Percentiles rank a stretch among this genome's conserved stretches.
phyloP scores from a whole-genome alignment of 2,113 vertebrate genomes.

The Platycercus adscitus region DNA sequence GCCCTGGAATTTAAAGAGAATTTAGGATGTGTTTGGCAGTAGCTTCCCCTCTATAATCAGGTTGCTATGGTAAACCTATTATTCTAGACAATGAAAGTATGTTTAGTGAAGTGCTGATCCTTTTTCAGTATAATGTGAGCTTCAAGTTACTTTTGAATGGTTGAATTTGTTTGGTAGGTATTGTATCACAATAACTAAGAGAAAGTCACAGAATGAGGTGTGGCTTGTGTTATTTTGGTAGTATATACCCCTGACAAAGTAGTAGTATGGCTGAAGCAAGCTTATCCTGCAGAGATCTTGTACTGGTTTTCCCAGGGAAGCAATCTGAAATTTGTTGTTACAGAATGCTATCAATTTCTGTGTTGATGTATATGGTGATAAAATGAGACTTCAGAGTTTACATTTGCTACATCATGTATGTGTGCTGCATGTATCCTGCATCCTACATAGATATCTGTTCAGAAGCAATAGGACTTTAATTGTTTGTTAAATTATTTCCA shows the following conservation, averaged over 20 bases:
- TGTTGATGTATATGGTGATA: neutral
- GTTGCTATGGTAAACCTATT: constrained; percentile 80
- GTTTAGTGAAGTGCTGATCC: constrained; percentile 64
- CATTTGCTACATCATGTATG: neutral
- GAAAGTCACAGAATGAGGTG: neutral
- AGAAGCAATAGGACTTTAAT: neutral
- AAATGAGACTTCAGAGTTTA: neutral
- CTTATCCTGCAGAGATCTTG: neutral
- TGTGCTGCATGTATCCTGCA: no score
- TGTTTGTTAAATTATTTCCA: neutral
- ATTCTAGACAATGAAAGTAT: constrained; percentile 59
- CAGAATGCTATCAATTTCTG: neutral
- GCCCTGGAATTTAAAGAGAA: constrained; percentile 53
- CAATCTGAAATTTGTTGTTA: neutral
- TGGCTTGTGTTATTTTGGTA: neutral
- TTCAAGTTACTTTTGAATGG: constrained; percentile 63
- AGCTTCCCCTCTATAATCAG: constrained; percentile 48
- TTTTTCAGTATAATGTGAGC: constrained; percentile 58
- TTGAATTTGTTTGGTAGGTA: constrained; percentile 18
- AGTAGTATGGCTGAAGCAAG: neutral
- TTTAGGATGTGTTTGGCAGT: constrained; percentile 53
- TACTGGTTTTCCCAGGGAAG: neutral
- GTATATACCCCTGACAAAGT: neutral
- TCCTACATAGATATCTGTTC: neutral
- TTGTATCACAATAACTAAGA: constrained; percentile 23